phyloP scores from a whole-genome alignment of 2,113 vertebrate genomes.

The Grus americana region DNA sequence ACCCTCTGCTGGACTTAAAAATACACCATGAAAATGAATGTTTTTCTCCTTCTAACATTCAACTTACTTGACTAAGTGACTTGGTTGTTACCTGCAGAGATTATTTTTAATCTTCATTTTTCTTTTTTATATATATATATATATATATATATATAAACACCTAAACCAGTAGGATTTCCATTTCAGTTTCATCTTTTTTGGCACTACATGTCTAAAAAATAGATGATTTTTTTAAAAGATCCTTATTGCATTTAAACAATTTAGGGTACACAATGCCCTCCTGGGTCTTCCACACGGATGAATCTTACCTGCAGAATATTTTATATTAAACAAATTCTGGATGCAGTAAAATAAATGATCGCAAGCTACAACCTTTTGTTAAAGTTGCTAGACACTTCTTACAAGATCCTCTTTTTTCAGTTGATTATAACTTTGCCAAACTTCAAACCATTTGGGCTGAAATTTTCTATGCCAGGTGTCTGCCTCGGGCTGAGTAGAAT shows the following conservation, averaged over 20 bases:
- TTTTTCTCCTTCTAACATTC: not conserved
- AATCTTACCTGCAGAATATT: not conserved
- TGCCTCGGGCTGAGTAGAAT: slow-evolving; percentile 49
- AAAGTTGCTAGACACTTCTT: not conserved
- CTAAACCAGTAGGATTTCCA: not conserved
- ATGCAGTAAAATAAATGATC: not conserved
- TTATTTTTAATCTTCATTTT: not conserved
- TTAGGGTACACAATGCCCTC: not conserved
- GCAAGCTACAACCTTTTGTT: not conserved
- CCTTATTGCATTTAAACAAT: not conserved
- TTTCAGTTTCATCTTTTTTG: not conserved
- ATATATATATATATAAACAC: not conserved
- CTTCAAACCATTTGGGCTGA: slow-evolving; percentile 23
- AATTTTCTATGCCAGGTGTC: slow-evolving; percentile 52
- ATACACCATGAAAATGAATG: not conserved
- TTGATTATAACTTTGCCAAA: slow-evolving; percentile 3
- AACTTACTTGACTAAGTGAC: not conserved
- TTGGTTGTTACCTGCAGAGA: not conserved
- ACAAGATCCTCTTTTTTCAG: not conserved
- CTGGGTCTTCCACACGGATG: not conserved
- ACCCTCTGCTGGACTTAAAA: not conserved
- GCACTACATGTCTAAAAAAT: not conserved
- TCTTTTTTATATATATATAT: no score
- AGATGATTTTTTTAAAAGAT: not conserved
- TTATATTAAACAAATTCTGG: not conserved